Evolutionary conservation across 1,140 invertebrate species (phyloP), one percentile per base, ranked within the genome.

Genomic region (Pseudomyrmex gracilis): DNA sequence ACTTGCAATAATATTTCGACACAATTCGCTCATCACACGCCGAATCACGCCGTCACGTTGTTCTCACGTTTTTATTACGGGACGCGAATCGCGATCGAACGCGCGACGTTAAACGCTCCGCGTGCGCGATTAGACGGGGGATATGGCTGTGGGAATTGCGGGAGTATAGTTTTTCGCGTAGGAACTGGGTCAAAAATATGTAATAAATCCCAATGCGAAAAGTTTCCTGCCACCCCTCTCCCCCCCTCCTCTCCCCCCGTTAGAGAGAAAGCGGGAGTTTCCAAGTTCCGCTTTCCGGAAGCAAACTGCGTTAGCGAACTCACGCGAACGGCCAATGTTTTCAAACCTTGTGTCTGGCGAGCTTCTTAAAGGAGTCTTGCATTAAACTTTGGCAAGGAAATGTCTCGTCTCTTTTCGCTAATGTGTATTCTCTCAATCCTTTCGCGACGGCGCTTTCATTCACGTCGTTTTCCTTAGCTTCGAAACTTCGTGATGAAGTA

Each of bases 161-260:
- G 73, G 53, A 80, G n/a, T n/a, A n/a, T 77, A 83, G 49, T 87
- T 84, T 49, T 77, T 49, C 51, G 66, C 13, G 45, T 57, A 34
- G 34, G 57, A 84, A 87, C 82, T 74, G 53, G 74, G 85, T 80
- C 74, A 85, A 55, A 87, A 87, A 80, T 70, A 64, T 73, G 57
- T 70, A 87, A 87, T 87, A 87, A 87, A 87, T 64, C 73, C 43
- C 45, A n/a, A 64, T 34, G 34, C 60, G 43, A 17, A 55, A 49
- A 58, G 43, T 55, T 67, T 82, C 43, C 71, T 57, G 10, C 73
- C 73, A 45, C 58, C 34, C n/a, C n/a, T n/a, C n/a, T n/a, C n/a
- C n/a, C n/a, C n/a, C n/a, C n/a, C n/a, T n/a, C n/a, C n/a, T n/a
- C n/a, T n/a, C n/a, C n/a, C 51, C 15, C 8, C 34, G 34, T 55